Base-by-base conservation (phyloP, 2,113 vertebrate genomes). In the Scytalopus superciliaris region DNA sequence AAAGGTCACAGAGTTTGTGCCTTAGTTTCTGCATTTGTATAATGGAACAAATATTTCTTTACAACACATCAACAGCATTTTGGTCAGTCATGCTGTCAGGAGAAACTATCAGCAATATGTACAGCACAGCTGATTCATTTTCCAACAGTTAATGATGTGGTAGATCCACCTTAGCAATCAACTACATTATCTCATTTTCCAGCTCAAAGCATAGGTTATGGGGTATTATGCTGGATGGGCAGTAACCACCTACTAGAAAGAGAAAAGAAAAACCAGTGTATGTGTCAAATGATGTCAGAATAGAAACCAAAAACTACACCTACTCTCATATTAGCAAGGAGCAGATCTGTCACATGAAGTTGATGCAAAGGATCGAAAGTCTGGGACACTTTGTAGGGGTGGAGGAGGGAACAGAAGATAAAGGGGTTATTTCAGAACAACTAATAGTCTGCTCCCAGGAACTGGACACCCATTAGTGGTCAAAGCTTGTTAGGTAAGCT, bases 381-480 rank as follows among this genome's bases (percentile, higher is more conserved):
- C 16, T 55, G 39, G 39, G 62, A 45, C 7, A 3, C 3, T 44
- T 10, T 0, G 0, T 1, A 6, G 4, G 24, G 35, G 8, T 14
- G 44, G 9, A 39, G 9, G 22, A 47, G 7, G 31, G 33, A 85
- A 67, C 3, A 56, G 39, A 44, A 56, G 10, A 59, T 30, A 56
- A 66, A 39, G 4, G 5, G 2, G 7, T 70, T 76, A 64, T 75
- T 93, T 90, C 30, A 52, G 30, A 88, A 60, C 4, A 69, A n/a
- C 4, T 40, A 52, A 15, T 0, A 42, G 14, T 30, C 39, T 25
- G 13, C 14, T 81, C 12, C 30, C 23, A 6, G 23, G 40, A 85
- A 39, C 12, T 24, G 25, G 63, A 63, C 23, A 45, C 11, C 23
- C 35, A 42, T 72, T 72, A 64, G 47, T 33, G 49, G 63, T 68